These are phyloP conservation scores for Metopia argyrocephala DNA, from an alignment of 2,888 invertebrate genomes.

Conservation along the genomic window DNA sequence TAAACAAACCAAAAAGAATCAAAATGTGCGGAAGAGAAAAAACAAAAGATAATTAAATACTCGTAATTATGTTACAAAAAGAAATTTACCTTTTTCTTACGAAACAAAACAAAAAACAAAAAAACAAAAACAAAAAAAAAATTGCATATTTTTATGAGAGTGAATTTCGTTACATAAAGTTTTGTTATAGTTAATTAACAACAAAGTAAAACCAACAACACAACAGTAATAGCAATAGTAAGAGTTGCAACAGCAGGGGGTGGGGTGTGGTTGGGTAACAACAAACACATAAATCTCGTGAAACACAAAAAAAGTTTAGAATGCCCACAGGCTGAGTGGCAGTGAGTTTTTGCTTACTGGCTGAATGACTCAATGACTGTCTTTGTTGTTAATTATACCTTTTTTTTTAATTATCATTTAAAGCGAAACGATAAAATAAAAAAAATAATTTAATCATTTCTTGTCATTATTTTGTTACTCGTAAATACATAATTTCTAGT, in stretches of 20 bases:
- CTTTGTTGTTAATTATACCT: constrained; percentile 21
- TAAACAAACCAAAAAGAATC: background rate
- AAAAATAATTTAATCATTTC: constrained; percentile 29
- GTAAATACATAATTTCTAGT: constrained; percentile 53
- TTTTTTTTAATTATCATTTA: constrained; percentile 15
- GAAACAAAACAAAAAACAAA: background rate
- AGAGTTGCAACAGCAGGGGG: background rate
- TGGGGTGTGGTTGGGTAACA: background rate
- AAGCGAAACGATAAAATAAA: background rate
- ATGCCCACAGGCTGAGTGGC: background rate
- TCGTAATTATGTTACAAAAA: constrained; percentile 15
- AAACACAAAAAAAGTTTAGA: background rate
- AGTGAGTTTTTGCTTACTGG: background rate
- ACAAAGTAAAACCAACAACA: background rate
- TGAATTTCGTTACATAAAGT: constrained; percentile 10
- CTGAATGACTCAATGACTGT: background rate
- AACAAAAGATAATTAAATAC: constrained; percentile 1
- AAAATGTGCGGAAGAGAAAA: background rate
- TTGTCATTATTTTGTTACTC: constrained; percentile 48
- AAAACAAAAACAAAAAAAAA: background rate
- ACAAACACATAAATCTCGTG: background rate
- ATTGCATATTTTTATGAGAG: constrained; percentile 6
- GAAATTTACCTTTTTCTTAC: background rate
- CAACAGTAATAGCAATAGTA: background rate
- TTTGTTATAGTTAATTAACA: constrained; percentile 16